phyloP scores from a whole-genome alignment of 1,140 invertebrate genomes.

The Meloidogyne floridensis region DNA sequence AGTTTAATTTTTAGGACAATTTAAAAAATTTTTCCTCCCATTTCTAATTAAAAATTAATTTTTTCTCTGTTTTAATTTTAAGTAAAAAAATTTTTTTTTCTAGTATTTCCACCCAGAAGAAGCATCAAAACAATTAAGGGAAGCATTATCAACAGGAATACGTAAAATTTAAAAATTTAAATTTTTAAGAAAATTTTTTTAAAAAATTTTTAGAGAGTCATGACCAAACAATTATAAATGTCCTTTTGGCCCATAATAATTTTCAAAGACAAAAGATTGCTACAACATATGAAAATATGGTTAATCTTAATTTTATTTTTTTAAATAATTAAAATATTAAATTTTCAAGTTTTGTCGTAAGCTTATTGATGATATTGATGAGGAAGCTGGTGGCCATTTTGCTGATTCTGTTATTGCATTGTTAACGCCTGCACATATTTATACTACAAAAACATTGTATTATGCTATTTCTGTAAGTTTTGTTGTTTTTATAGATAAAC shows the following conservation, averaged over 20 bases:
- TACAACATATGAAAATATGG: slow-evolving; percentile 53
- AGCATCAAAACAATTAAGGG: slow-evolving; percentile 45
- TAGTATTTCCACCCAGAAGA: slow-evolving; percentile 52
- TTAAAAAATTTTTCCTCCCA: not conserved
- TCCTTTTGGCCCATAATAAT: slow-evolving; percentile 49
- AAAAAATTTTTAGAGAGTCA: slow-evolving; percentile 43
- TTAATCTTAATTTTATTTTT: not conserved
- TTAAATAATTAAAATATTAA: not conserved
- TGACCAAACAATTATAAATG: slow-evolving; percentile 50
- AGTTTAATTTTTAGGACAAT: no score
- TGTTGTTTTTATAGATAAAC: no score
- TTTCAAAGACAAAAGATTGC: slow-evolving; percentile 56
- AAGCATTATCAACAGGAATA: slow-evolving; percentile 49
- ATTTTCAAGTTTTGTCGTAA: slow-evolving; percentile 38
- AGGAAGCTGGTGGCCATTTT: slow-evolving; percentile 53
- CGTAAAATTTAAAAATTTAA: slow-evolving; percentile 32
- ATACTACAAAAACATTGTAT: slow-evolving; percentile 47
- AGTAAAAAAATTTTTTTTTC: not conserved
- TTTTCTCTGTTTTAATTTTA: no score
- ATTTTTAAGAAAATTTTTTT: not conserved
- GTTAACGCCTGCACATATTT: slow-evolving; percentile 48
- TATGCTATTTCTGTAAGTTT: slow-evolving; percentile 41
- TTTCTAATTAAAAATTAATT: no score
- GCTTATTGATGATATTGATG: slow-evolving; percentile 49
- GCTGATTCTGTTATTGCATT: slow-evolving; percentile 48